Base-by-base conservation (phyloP, 2,888 invertebrate species). In the Cosmopolites sordidus region DNA sequence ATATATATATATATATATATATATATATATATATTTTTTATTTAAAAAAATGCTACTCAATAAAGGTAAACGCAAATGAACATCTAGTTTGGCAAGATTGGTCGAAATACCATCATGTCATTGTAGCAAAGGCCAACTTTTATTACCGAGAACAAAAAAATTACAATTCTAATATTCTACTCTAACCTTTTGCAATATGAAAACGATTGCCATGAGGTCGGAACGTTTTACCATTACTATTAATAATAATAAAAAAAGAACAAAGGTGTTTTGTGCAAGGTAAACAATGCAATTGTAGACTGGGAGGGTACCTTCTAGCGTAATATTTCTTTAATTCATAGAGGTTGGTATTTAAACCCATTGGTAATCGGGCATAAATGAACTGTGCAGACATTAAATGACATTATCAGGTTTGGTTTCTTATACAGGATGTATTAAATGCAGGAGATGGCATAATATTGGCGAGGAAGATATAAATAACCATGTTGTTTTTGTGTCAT, bases 321-420 rank as follows among this genome's bases (percentile, higher is more conserved):
- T 43, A 43, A 29, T 41, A 48, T 42, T 49, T 49, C 43, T 38
- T 43, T 43, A 43, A 48, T 41, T 43, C 48, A 37, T 48, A 43
- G 18, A 48, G 33, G n/a, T n/a, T 33, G 33, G 33, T 33, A 33
- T 33, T 33, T 33, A 33, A 33, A 33, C 33, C n/a, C n/a, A 33
- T 33, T 33, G 11, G 33, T n/a, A 33, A 12, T 33, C 33, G 33
- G 12, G 3, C 33, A 33, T n/a, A 12, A 33, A 33, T 33, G 33
- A 33, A 22, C 22, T 22, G 22, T 22, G 22, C 22, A 22, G 22
- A 22, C 22, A 8, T 8, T 3, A 22, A 22, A 22, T 22, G 22
- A 22, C 22, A 22, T 22, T 22, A 22, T 22, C 22, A 5, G 22
- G 4, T 22, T 22, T 22, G 8, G 22, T 22, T 22, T 22, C 22